A percentile compares a stretch with the other conserved stretches of the same genome.
Evolutionary conservation across 1,140 invertebrate genomes (phyloP).

Genomic region (Drosophila suzukii): DNA sequence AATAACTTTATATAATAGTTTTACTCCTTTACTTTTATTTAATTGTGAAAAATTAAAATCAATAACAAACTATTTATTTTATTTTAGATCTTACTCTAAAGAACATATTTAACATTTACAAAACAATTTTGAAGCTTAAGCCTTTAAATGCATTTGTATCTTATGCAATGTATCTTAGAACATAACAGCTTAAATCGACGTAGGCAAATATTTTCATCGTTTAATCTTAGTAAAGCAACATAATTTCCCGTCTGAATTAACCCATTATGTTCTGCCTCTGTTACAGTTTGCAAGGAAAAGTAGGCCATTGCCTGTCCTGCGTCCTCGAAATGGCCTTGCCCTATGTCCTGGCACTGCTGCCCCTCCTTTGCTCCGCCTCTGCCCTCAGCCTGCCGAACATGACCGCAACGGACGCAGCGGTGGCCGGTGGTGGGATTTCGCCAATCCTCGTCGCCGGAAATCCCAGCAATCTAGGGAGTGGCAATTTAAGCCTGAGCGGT

Average conservation of each 20-base stretch:
- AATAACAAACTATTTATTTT: too few relatives aligned
- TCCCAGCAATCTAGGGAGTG: constrained; percentile 10
- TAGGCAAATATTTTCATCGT: not conserved
- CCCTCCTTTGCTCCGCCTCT: constrained; percentile 7
- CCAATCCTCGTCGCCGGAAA: constrained; percentile 34
- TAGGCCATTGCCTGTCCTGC: constrained; percentile 4
- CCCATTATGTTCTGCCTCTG: too few relatives aligned
- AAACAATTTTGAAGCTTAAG: too few relatives aligned
- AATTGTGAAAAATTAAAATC: too few relatives aligned
- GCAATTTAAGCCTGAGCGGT: constrained; percentile 30
- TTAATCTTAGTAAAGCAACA: not conserved
- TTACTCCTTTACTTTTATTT: too few relatives aligned
- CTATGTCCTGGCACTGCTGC: constrained; percentile 18
- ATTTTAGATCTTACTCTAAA: too few relatives aligned
- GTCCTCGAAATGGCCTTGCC: constrained; percentile 23
- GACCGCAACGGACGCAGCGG: constrained; percentile 40
- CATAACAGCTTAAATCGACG: not conserved
- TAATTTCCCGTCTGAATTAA: not conserved
- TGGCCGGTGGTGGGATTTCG: constrained; percentile 44
- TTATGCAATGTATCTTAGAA: not conserved
- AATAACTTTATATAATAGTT: too few relatives aligned
- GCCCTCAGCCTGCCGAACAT: constrained; percentile 55
- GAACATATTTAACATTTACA: too few relatives aligned
- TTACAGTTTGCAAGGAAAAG: constrained; percentile 33
- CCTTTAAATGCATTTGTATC: too few relatives aligned